Evolutionary conservation across 2,888 invertebrate genomes (phyloP).

Genomic region (Eupithecia abbreviata): DNA sequence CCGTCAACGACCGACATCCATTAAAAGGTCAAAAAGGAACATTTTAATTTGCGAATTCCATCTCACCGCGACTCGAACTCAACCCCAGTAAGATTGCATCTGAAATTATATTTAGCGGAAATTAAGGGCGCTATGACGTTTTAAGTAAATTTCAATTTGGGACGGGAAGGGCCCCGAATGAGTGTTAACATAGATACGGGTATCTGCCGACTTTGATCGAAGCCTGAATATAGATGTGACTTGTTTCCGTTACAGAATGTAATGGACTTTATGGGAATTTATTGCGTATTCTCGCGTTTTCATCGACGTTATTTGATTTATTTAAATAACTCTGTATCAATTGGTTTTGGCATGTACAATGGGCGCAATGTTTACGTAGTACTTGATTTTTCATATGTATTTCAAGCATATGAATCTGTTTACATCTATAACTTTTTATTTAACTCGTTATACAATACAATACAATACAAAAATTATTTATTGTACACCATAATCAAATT

Average conservation of each 20-base stretch:
- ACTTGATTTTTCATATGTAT: not conserved
- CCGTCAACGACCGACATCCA: constrained; percentile 58
- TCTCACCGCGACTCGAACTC: constrained; percentile 57
- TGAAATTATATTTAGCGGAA: constrained; percentile 78
- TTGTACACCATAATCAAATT: no score
- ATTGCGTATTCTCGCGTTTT: constrained; percentile 16
- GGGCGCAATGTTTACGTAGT: not conserved
- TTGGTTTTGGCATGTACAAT: not conserved
- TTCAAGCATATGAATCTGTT: not conserved
- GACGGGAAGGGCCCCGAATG: constrained; percentile 66
- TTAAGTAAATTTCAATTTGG: constrained; percentile 78
- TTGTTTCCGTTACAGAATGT: constrained; percentile 35
- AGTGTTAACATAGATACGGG: constrained; percentile 52
- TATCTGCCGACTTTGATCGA: constrained; percentile 50
- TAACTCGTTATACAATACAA: no score
- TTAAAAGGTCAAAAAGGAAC: constrained; percentile 54
- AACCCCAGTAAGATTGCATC: constrained; percentile 75
- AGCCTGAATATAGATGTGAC: constrained; percentile 47
- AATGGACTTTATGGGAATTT: constrained; percentile 17
- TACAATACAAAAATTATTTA: no score
- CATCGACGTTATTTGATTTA: constrained; percentile 15
- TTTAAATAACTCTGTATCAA: constrained; percentile 6
- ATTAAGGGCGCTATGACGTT: constrained; percentile 73
- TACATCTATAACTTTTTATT: not conserved
- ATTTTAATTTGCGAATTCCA: constrained; percentile 43